Conservation (phyloP, 1,140 invertebrate genomes). For the Luehdorfia chinensis region DNA sequence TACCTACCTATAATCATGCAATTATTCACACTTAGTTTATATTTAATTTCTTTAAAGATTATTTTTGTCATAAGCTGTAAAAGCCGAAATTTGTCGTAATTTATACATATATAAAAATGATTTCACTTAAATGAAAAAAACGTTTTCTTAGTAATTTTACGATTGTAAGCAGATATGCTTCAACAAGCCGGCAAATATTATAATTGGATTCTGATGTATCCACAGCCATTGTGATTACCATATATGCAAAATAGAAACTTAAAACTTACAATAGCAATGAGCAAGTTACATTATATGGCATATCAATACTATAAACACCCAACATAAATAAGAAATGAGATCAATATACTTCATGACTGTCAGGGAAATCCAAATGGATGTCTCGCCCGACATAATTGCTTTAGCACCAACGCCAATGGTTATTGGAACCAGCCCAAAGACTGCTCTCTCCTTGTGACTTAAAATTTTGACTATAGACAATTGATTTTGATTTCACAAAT, state of each 20-base stretch:
- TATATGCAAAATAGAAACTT: conserved; percentile 28
- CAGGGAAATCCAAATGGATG: conserved; percentile 5
- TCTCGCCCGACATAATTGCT: conserved; percentile 1
- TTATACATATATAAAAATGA: conserved; percentile 14
- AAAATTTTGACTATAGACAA: conserved; percentile 35
- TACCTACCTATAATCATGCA: conserved; percentile 2
- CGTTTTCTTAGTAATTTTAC: conserved; percentile 1
- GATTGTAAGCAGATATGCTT: background rate
- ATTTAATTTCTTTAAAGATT: conserved; percentile 5
- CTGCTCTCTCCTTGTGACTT: conserved; percentile 9
- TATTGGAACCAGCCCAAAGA: conserved; percentile 7
- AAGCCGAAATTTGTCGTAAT: background rate
- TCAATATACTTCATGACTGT: conserved; percentile 55
- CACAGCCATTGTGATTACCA: conserved; percentile 29
- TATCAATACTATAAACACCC: conserved; percentile 52
- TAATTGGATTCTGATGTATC: conserved; percentile 21
- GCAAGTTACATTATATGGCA: conserved; percentile 56
- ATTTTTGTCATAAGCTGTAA: background rate
- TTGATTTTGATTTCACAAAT: conserved; percentile 41
- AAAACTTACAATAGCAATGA: conserved; percentile 50
- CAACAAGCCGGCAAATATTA: conserved; percentile 4
- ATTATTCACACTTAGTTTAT: conserved; percentile 3
- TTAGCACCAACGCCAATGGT: conserved; percentile 13
- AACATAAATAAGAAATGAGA: conserved; percentile 68
- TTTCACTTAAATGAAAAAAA: conserved; percentile 2